Evolutionary conservation across 2,113 vertebrate genomes (phyloP), one percentile per base, ranked within the genome.

Genomic region (Amblyopsis rosae): DNA sequence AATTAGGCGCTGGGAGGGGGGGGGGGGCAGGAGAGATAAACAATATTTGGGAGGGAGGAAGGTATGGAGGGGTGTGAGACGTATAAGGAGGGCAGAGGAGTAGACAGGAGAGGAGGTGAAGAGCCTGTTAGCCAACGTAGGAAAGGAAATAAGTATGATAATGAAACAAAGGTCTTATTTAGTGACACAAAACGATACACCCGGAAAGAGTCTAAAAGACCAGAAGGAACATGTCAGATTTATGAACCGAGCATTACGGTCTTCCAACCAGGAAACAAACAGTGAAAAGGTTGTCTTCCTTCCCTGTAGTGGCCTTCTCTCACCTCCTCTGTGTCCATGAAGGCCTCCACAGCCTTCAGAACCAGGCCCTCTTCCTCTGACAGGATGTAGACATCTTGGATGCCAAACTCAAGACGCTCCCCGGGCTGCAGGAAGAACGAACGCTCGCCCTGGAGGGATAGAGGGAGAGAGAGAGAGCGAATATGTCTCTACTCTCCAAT

Each of bases 341-440:
- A 92, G 5, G 93, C 83, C 91, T 96, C 92, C 67, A 95, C 86
- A 0, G 95, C 95, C 26, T 91, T 85, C 57, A 98, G 91, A 26
- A 98, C 91, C 61, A 98, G 88, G 0, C 96, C 96, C 59, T 96
- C 93, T 6, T 96, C 94, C 88, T 96, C 95, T 0, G 95, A 96
- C 70, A 97, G 90, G 69, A 96, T 89, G 0, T 93, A 96, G 0
- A 96, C 89, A 0, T 95, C 92, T 86, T 96, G 94, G 82, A 96
- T 98, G 63, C 95, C 95, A 0, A 50, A 57, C 55, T 96, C 94
- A 55, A 98, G 87, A 0, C 0, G 45, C 87, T 98, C 95, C 0
- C 96, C 95, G 0, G 95, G 96, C 79, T 90, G 93, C 47, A 98
- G 90, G 87, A 98, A 97, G 13, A 98, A 97, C 0, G 96, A 96